These are phyloP conservation scores for Aythya baeri DNA, from an alignment of 2,113 vertebrate species.

Conservation along the genomic window DNA sequence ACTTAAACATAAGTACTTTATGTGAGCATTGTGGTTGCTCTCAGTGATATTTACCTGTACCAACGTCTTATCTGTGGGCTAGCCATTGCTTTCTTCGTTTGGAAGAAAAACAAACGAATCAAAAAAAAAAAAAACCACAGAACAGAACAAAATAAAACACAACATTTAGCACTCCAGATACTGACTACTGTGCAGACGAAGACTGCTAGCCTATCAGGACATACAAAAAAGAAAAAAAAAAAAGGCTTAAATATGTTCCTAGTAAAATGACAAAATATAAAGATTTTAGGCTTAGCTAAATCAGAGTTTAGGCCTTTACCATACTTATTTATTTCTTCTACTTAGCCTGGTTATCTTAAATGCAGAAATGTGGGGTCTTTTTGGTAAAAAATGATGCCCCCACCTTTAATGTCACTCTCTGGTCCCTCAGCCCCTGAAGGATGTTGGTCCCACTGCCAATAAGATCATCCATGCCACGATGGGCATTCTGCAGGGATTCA, in stretches of 20 bases:
- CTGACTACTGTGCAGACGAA: neutral
- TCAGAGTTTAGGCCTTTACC: neutral
- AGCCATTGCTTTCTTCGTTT: neutral
- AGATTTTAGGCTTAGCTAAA: neutral
- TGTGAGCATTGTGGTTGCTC: neutral
- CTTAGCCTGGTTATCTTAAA: neutral
- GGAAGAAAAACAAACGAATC: neutral
- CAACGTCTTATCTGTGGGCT: neutral
- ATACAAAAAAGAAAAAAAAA: neutral
- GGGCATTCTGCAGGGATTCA: slow-evolving; percentile 89
- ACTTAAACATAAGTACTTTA: neutral
- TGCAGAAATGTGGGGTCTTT: neutral
- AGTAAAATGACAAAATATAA: neutral
- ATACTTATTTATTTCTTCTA: neutral
- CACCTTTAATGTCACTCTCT: slow-evolving; percentile 94
- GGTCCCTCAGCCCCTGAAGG: slow-evolving; percentile 91
- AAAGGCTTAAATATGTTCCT: neutral
- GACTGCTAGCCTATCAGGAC: neutral
- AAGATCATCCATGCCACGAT: slow-evolving; percentile 94
- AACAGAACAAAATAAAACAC: neutral
- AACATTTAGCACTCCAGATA: neutral
- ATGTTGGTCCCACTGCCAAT: slow-evolving; percentile 92
- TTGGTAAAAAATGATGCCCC: slow-evolving; percentile 53
- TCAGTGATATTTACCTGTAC: neutral
- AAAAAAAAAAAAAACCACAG: neutral